phyloP scores from a whole-genome alignment of 2,888 invertebrate genomes.

The Sturmia bella region DNA sequence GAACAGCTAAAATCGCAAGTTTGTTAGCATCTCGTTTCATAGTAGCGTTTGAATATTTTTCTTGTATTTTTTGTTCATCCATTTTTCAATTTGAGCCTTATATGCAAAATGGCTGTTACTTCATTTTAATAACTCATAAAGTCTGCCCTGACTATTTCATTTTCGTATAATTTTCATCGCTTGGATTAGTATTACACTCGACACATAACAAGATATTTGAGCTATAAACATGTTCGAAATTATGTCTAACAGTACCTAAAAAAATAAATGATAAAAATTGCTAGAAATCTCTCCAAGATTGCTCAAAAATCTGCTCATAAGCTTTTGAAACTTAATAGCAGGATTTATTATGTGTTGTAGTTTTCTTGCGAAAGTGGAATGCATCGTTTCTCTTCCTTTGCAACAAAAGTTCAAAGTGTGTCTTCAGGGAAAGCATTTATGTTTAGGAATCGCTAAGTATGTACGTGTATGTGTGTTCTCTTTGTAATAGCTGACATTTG shows the following conservation, averaged over 20 bases:
- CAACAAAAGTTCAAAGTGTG: too few relatives aligned
- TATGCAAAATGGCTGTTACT: constrained; percentile 33
- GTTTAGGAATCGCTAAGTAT: too few relatives aligned
- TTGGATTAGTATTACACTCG: constrained; percentile 46
- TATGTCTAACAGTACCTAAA: not conserved
- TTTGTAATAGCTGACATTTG: too few relatives aligned
- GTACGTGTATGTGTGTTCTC: too few relatives aligned
- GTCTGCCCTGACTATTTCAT: constrained; percentile 1
- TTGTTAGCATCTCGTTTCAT: constrained; percentile 19
- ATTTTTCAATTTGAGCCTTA: constrained; percentile 7
- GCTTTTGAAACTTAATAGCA: too few relatives aligned
- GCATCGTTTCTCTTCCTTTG: too few relatives aligned
- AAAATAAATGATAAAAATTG: constrained; percentile 1
- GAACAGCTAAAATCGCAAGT: constrained; percentile 16
- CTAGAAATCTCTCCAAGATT: too few relatives aligned
- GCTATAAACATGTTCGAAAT: not conserved
- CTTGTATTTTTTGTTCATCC: constrained; percentile 14
- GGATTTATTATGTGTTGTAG: too few relatives aligned
- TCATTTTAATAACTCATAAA: constrained; percentile 61
- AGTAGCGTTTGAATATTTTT: constrained; percentile 31
- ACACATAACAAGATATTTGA: constrained; percentile 34
- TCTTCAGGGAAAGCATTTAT: too few relatives aligned
- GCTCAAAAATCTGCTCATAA: too few relatives aligned
- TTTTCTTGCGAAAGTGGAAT: too few relatives aligned
- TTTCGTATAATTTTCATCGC: constrained; percentile 14